Base-by-base conservation (phyloP, 1,140 invertebrate species). In the Eueides isabella region DNA sequence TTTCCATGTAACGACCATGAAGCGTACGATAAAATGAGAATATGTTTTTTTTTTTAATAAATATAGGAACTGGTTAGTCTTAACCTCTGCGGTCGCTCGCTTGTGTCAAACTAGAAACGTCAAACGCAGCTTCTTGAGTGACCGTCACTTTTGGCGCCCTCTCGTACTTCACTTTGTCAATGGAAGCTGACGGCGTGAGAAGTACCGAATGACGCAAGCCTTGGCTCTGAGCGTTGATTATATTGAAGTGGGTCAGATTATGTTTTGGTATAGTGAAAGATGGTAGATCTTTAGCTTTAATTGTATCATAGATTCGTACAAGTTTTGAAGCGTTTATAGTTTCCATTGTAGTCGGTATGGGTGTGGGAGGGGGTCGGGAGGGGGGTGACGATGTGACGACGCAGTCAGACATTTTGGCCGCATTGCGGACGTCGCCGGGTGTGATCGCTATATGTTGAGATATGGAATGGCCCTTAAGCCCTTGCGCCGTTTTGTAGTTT, bases 401-500 rank as follows among this genome's bases (percentile, higher is more conserved):
- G 6, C 89, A 79, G 7, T 87, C 87, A 5, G 85, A 79, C 79
- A 87, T 76, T 61, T 83, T 87, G n/a, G 68, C 55, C 19, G 71
- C 29, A 74, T 71, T 48, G 23, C 71, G 30, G n/a, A 64, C 35
- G 14, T 80, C 72, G 14, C 80, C 61, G 1, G 78, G 61, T 55
- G 80, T 78, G 9, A 68, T 74, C n/a, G 87, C 85, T 65, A 93
- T 94, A 86, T 96, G 96, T 77, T 95, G 94, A 2, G 94, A 80
- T 62, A 94, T 87, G 5, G 94, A 94, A 84, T 97, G 97, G 79
- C 95, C 96, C 81, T 96, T 96, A 77, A 97, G 92, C 33, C 96
- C 96, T 88, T 96, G 95, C 14, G 95, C 92, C 62, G 96, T 97
- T 86, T 96, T 96, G 92, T 97, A 97, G 86, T 95, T 97, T 93